A percentile compares a stretch with the other conserved stretches of the same genome.
These are phyloP conservation scores for Willisornis vidua DNA, from an alignment of 2,113 vertebrate genomes.

Conservation along the genomic window DNA sequence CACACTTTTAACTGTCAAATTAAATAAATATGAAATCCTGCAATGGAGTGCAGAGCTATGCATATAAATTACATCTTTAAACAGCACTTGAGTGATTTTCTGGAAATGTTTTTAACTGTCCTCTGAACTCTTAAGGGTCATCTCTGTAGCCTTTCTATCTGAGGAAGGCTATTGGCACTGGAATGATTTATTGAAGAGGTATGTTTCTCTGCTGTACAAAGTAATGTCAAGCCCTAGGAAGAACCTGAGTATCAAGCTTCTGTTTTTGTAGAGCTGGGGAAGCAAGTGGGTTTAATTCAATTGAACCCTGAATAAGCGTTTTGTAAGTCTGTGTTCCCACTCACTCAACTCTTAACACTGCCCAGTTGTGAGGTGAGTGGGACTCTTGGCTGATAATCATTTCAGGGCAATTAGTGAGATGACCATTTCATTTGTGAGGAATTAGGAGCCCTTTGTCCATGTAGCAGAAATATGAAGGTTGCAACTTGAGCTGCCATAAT, in stretches of 20 bases:
- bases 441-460: not conserved
- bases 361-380: not conserved
- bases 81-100: constrained; percentile 50
- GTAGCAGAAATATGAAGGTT: not conserved
- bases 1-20: constrained; percentile 52
- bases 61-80: constrained; percentile 71
- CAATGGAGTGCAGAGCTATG: constrained; percentile 47
- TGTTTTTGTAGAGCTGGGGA: not conserved
- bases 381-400: not conserved
- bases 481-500: not conserved
- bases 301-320: not conserved
- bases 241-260: not conserved
- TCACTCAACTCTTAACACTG: not conserved
- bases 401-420: not conserved
- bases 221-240: not conserved
- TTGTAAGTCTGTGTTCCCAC: not conserved
- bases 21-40: constrained; percentile 68
- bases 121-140: constrained; percentile 45
- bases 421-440: not conserved
- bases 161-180: not conserved
- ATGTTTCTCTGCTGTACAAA: not conserved
- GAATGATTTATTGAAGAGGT: constrained; percentile 42
- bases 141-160: not conserved
- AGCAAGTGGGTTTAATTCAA: constrained; percentile 16
- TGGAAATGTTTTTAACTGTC: constrained; percentile 58